Evolutionary conservation across 2,888 invertebrate species (phyloP).

Genomic region (Drosophila nr. medialis): DNA sequence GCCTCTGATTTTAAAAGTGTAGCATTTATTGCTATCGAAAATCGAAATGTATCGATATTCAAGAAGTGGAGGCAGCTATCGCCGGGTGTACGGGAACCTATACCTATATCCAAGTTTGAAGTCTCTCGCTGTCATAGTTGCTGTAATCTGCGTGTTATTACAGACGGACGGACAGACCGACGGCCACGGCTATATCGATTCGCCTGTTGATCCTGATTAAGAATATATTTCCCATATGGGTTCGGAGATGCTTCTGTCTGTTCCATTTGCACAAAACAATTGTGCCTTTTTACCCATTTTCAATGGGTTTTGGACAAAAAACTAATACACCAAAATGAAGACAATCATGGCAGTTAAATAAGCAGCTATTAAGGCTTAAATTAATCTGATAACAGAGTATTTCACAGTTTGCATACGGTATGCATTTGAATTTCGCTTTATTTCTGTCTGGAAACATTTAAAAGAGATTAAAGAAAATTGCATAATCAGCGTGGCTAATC

Average conservation of each 20-base stretch:
- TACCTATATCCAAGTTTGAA: no score
- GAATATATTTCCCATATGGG: no score
- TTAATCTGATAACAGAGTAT: background rate
- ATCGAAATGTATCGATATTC: no score
- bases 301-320: background rate
- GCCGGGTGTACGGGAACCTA: no score
- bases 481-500: conserved; percentile 71
- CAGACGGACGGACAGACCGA: background rate
- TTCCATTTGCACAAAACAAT: background rate
- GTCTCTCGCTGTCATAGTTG: no score
- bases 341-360: background rate
- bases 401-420: background rate
- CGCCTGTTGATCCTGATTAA: background rate
- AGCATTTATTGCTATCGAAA: no score
- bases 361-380: background rate
- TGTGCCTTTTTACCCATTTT: background rate
- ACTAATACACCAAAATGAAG: background rate
- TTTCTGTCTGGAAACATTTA: conserved; percentile 16
- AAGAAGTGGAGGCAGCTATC: no score
- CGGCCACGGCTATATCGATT: background rate
- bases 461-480: conserved; percentile 67
- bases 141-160: no score
- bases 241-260: background rate
- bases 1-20: no score
- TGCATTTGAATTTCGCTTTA: background rate